A percentile compares a stretch with the other conserved stretches of the same genome.
phyloP scores from a whole-genome alignment of 2,113 vertebrate species.

The Eulemur macaco region DNA sequence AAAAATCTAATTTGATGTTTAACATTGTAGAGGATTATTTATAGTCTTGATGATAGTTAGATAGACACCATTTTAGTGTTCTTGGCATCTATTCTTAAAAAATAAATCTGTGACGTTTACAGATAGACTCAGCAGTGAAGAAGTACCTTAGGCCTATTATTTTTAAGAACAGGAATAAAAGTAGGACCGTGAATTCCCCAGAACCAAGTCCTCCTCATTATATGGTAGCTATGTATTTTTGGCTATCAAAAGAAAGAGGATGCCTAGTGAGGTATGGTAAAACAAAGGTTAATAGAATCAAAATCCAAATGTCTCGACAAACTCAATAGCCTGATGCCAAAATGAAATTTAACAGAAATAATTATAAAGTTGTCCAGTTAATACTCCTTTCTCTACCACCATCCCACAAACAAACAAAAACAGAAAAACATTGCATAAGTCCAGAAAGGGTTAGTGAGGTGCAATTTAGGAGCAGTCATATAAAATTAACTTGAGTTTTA shows the following conservation, averaged over 20 bases:
- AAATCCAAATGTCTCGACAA: neutral
- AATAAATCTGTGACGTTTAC: neutral
- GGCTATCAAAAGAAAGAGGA: neutral
- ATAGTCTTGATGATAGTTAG: slow-evolving; percentile 24
- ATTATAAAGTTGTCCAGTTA: neutral
- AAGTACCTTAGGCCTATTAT: neutral
- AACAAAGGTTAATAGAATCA: neutral
- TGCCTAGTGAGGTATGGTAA: neutral
- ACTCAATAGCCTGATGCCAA: neutral
- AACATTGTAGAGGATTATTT: neutral
- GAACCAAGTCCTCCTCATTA: neutral
- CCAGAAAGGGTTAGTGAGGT: neutral
- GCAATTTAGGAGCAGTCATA: neutral
- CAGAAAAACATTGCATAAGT: neutral
- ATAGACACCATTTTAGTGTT: neutral
- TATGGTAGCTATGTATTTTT: neutral
- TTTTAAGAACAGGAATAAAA: slow-evolving; percentile 45
- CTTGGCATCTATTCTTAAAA: slow-evolving; percentile 14
- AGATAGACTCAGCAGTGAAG: neutral
- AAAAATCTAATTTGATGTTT: slow-evolving; percentile 22
- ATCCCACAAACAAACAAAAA: neutral
- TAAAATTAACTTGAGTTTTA: slow-evolving; percentile 9
- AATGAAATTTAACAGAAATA: neutral
- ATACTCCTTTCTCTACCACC: neutral
- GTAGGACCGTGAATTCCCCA: neutral